These are phyloP conservation scores for Cinara cedri DNA, from an alignment of 2,888 invertebrate genomes.

Conservation along the genomic window DNA sequence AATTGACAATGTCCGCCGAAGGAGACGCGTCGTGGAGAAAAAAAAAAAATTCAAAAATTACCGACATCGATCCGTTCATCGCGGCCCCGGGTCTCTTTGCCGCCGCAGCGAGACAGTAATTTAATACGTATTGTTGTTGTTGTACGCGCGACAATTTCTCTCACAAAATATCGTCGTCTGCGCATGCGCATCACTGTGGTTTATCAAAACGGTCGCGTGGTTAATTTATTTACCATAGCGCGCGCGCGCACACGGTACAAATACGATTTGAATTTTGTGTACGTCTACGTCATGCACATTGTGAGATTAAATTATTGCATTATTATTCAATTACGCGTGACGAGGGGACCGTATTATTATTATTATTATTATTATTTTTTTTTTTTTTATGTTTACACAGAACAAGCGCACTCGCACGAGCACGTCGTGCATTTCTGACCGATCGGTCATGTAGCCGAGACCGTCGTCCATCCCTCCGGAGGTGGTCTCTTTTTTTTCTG, in stretches of 20 bases:
- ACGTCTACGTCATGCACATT: not conserved
- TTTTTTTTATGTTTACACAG: not conserved
- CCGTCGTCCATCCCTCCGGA: no score
- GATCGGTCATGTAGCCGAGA: no score
- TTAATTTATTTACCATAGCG: constrained; percentile 38
- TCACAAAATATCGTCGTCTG: not conserved
- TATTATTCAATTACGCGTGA: constrained; percentile 46
- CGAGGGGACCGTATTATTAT: constrained; percentile 4
- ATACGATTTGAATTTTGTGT: not conserved
- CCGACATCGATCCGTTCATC: no score
- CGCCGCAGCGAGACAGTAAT: no score
- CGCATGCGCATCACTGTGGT: not conserved
- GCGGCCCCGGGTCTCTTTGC: no score
- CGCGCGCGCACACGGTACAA: not conserved
- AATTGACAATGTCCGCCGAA: no score
- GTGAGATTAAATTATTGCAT: constrained; percentile 45
- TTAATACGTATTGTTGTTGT: no score
- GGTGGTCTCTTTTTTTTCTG: no score
- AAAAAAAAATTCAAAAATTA: no score
- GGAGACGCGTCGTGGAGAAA: not conserved
- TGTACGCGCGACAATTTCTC: not conserved
- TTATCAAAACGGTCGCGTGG: not conserved
- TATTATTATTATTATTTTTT: no score
- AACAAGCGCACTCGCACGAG: not conserved
- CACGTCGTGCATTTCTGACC: no score